phyloP scores from a whole-genome alignment of 1,140 invertebrate species.

The Pteromalus puparum region DNA sequence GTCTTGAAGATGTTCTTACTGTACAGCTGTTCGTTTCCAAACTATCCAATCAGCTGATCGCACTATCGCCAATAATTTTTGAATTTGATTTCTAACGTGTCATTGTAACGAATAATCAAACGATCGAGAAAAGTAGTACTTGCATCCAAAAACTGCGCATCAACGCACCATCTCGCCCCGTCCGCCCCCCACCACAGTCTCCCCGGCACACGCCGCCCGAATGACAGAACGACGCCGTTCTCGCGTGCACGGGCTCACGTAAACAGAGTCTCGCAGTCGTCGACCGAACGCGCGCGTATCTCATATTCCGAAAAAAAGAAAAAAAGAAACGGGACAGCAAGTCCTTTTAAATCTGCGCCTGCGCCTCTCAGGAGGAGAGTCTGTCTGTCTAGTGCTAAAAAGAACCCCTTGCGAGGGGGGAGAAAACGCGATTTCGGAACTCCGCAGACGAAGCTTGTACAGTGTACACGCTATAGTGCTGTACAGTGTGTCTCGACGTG shows the following conservation, averaged over 20 bases:
- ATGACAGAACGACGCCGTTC: slow-evolving; percentile 7
- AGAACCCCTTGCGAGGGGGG: background rate
- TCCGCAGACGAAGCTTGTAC: background rate
- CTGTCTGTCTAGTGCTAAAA: no score
- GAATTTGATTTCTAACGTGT: no score
- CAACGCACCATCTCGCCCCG: background rate
- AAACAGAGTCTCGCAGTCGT: background rate
- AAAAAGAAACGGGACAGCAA: background rate
- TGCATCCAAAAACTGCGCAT: background rate
- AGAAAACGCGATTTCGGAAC: background rate
- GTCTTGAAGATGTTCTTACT: no score
- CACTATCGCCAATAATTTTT: no score
- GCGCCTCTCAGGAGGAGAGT: background rate
- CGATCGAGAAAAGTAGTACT: background rate
- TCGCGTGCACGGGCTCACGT: slow-evolving; percentile 15
- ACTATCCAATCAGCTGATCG: no score
- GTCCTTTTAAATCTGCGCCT: background rate
- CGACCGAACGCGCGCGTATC: background rate
- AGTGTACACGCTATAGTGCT: no score
- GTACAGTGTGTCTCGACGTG: no score
- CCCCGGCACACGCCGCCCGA: background rate
- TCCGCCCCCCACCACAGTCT: background rate
- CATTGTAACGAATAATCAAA: no score
- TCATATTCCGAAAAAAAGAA: background rate
- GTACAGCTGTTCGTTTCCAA: no score